phyloP scores from a whole-genome alignment of 2,113 vertebrate species.

The Dendrocopos noguchii region DNA sequence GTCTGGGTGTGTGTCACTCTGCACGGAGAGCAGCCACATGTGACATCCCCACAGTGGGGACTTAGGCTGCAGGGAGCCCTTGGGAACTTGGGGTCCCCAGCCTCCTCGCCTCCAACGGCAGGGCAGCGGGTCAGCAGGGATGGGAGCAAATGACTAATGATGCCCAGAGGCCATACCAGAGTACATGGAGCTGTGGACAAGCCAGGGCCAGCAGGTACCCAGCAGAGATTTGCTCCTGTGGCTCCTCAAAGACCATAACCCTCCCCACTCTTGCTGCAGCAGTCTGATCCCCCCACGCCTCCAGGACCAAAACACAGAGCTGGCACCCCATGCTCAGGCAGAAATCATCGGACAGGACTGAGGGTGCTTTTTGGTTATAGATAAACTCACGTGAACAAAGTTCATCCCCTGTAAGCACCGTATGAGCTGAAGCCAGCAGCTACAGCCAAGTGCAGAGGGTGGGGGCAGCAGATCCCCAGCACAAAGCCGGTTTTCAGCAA shows the following conservation, averaged over 20 bases:
- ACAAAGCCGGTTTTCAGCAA: background rate
- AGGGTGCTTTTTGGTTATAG: background rate
- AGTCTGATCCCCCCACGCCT: background rate
- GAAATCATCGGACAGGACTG: background rate
- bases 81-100: background rate
- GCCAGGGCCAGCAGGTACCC: background rate
- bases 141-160: fast-evolving
- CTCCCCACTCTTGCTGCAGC: background rate
- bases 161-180: background rate
- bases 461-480: background rate
- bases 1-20: background rate
- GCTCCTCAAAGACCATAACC: background rate
- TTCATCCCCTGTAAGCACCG: background rate
- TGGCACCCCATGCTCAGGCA: background rate
- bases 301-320: background rate
- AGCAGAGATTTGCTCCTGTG: background rate
- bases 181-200: background rate
- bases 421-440: background rate
- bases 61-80: background rate
- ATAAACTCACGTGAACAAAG: background rate
- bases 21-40: background rate
- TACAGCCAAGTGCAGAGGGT: background rate
- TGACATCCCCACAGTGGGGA: fast-evolving
- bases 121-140: background rate
- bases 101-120: background rate